Evolutionary conservation across 2,797 vertebrate genomes (phyloP).

Genomic region (Propithecus perrieri): DNA sequence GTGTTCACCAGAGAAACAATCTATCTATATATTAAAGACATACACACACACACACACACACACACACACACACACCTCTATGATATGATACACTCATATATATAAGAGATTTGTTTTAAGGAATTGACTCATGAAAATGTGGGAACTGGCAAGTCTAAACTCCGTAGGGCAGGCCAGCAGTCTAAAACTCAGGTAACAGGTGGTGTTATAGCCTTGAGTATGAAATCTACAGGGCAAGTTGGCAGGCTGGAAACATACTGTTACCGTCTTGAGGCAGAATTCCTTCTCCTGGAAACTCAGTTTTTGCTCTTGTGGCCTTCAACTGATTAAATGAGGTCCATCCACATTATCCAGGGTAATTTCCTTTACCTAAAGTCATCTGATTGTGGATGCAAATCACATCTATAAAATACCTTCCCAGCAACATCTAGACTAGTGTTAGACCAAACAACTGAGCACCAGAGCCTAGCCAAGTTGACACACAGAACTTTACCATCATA

Average conservation of each 20-base stretch:
- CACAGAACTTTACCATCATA: not conserved
- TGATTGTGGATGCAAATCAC: not conserved
- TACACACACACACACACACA: no score
- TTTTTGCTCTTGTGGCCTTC: not conserved
- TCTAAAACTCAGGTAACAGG: not conserved
- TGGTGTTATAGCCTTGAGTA: not conserved
- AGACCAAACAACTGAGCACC: not conserved
- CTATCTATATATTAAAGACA: not conserved
- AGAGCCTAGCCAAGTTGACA: not conserved
- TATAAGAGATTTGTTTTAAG: not conserved
- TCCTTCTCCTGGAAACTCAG: not conserved
- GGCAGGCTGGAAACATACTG: not conserved
- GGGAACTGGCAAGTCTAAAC: not conserved
- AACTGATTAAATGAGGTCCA: not conserved
- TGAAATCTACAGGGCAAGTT: not conserved
- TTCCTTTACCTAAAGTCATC: not conserved
- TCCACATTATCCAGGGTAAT: not conserved
- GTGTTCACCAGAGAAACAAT: not conserved
- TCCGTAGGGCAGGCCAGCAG: not conserved
- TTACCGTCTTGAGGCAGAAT: not conserved
- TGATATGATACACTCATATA: no score
- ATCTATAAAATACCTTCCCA: not conserved
- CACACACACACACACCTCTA: no score
- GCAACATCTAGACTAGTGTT: not conserved
- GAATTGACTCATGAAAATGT: not conserved